Evolutionary conservation across 2,113 vertebrate species (phyloP).

Genomic region (Bubo bubo): DNA sequence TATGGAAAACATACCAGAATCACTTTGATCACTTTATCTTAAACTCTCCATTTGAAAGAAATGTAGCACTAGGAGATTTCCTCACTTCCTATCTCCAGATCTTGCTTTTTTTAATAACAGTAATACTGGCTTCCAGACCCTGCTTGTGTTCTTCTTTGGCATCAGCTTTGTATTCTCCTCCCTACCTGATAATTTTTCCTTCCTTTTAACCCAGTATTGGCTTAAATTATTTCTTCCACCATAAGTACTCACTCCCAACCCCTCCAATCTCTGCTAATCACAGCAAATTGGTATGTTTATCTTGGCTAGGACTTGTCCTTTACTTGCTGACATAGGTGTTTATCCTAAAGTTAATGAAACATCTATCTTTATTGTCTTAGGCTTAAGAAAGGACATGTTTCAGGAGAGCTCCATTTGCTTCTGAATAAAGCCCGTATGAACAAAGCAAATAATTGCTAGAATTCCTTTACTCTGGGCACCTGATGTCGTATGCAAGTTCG

Average conservation of each 20-base stretch:
- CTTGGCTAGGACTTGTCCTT: neutral
- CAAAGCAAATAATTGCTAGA: neutral
- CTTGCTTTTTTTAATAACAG: neutral
- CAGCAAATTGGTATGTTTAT: neutral
- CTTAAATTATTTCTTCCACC: neutral
- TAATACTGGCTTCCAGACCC: neutral
- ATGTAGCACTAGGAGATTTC: neutral
- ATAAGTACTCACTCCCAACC: neutral
- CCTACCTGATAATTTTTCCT: neutral
- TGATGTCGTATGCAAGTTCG: neutral
- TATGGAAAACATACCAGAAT: neutral
- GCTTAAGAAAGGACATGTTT: neutral
- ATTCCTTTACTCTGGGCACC: neutral
- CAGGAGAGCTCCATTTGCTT: neutral
- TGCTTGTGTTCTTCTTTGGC: neutral
- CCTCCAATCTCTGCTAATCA: neutral
- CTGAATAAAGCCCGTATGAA: neutral
- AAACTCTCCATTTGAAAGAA: neutral
- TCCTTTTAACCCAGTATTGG: neutral
- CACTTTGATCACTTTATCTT: neutral
- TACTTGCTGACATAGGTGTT: neutral
- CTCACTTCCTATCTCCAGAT: neutral
- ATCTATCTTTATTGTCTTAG: neutral
- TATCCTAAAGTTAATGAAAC: neutral
- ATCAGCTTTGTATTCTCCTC: neutral